These are phyloP conservation scores for Ophioderma brevispina DNA, from an alignment of 35 echinoderm and acorn worm species.

Conservation along the genomic window DNA sequence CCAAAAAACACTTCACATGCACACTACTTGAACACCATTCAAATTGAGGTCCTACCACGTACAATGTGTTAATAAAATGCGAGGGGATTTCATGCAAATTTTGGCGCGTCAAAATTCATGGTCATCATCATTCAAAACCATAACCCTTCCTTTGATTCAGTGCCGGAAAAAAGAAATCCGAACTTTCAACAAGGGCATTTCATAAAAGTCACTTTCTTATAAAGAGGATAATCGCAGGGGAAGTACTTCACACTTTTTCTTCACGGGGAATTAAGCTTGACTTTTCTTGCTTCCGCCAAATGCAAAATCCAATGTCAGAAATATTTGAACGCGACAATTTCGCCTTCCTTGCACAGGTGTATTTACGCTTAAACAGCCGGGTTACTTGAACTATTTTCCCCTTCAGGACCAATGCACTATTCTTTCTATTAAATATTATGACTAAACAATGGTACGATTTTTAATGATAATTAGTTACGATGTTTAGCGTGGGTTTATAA, in stretches of 20 bases:
- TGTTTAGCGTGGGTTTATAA: neutral
- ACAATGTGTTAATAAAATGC: neutral
- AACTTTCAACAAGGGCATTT: neutral
- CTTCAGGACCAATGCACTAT: conserved; percentile 1
- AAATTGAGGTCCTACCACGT: too few relatives aligned
- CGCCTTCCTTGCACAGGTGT: neutral
- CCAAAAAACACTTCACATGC: too few relatives aligned
- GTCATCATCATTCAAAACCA: neutral
- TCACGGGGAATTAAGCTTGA: conserved; percentile 10
- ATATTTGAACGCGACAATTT: neutral
- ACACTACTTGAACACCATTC: too few relatives aligned
- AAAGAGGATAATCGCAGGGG: neutral
- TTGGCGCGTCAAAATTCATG: neutral
- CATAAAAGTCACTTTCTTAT: neutral
- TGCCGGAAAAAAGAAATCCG: neutral
- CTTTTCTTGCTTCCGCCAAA: neutral
- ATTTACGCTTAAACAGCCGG: neutral
- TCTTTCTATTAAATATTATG: neutral
- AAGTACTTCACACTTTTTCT: conserved; percentile 9
- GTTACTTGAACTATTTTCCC: neutral
- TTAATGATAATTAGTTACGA: neutral
- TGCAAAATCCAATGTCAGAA: conserved; percentile 4
- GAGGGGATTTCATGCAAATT: neutral
- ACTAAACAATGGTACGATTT: neutral
- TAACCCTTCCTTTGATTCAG: neutral